Evolutionary conservation across 2,113 vertebrate species (phyloP).

Genomic region (Rallus limicola): DNA sequence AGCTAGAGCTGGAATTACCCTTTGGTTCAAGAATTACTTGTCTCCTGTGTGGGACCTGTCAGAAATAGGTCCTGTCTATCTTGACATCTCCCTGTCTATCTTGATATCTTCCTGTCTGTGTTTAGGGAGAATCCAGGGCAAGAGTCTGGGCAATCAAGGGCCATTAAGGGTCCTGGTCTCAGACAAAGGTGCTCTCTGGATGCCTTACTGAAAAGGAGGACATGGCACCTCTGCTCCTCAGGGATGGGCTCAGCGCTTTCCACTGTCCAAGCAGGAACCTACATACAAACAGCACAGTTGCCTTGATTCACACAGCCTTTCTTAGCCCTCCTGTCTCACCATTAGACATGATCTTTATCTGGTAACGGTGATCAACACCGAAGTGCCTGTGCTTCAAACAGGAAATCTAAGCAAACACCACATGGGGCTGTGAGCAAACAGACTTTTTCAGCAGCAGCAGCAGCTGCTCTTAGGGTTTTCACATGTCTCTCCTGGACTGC

Average conservation of each 20-base stretch:
- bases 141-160: background rate
- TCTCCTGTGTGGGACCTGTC: accelerated
- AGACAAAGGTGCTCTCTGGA: background rate
- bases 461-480: background rate
- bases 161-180: background rate
- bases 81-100: background rate
- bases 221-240: background rate
- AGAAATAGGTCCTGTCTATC: background rate
- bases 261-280: background rate
- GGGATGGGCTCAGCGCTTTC: accelerated
- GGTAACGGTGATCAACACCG: background rate
- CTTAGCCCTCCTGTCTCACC: background rate
- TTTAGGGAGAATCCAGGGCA: background rate
- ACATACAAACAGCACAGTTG: accelerated
- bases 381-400: background rate
- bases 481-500: background rate
- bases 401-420: background rate
- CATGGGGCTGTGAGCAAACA: accelerated
- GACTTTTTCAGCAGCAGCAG: background rate
- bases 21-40: background rate
- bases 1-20: background rate
- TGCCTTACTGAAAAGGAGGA: background rate
- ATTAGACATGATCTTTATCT: background rate
- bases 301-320: accelerated
- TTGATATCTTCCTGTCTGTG: no score